These are phyloP conservation scores for Taenaris catops DNA, from an alignment of 2,888 invertebrate species.

Conservation along the genomic window DNA sequence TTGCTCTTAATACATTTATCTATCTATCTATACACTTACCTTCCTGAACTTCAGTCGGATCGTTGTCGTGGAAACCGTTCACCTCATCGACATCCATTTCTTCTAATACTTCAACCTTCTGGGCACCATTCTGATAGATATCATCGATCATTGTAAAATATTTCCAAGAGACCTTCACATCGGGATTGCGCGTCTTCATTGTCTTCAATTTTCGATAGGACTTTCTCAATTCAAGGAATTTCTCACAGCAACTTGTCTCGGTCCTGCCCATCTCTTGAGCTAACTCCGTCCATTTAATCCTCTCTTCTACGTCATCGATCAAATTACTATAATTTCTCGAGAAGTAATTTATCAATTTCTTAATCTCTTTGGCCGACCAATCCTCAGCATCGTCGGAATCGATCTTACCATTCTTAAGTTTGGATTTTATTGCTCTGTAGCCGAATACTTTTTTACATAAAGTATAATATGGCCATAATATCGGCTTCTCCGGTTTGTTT, in stretches of 20 bases:
- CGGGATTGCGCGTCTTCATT: constrained; percentile 50
- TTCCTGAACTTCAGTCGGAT: constrained; percentile 26
- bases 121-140: constrained; percentile 36
- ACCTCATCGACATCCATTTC: constrained; percentile 28
- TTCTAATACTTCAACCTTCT: constrained; percentile 29
- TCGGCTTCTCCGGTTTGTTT: constrained; percentile 57
- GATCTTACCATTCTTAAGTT: constrained; percentile 46
- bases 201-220: constrained; percentile 62
- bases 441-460: constrained; percentile 69
- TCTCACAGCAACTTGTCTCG: constrained; percentile 43
- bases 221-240: constrained; percentile 56
- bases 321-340: constrained; percentile 42
- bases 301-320: constrained; percentile 35
- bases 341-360: constrained; percentile 49
- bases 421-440: constrained; percentile 54
- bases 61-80: constrained; percentile 11
- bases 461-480: constrained; percentile 62
- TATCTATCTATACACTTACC: constrained; percentile 18
- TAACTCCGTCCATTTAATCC: constrained; percentile 39
- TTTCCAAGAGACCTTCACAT: constrained; percentile 61
- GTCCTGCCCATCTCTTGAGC: constrained; percentile 41
- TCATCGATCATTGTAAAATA: constrained; percentile 57
- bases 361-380: constrained; percentile 58
- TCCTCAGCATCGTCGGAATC: constrained; percentile 46
- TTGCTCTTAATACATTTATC: too few relatives aligned